phyloP scores from a whole-genome alignment of 2,113 vertebrate genomes.

The Turnix velox region DNA sequence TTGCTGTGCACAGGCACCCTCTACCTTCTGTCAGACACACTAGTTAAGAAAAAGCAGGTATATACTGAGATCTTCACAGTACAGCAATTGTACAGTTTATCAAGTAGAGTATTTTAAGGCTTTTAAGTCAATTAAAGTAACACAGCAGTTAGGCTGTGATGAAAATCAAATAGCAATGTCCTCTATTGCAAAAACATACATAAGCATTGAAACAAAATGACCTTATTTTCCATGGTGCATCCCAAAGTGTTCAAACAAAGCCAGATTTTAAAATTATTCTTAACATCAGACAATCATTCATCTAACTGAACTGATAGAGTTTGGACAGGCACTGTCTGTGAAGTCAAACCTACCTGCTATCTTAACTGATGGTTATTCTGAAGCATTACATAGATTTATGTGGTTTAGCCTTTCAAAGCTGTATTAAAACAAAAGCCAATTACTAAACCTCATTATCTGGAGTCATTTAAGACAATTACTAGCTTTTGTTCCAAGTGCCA shows the following conservation, averaged over 20 bases:
- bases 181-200: background rate
- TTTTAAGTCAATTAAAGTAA: background rate
- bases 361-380: background rate
- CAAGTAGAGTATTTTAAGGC: background rate
- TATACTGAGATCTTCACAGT: background rate
- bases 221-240: background rate
- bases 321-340: background rate
- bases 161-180: background rate
- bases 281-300: background rate
- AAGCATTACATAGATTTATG: constrained; percentile 9
- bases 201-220: background rate
- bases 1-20: background rate
- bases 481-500: constrained; percentile 31
- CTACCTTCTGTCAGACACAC: background rate
- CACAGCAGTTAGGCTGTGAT: background rate
- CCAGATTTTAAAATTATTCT: background rate
- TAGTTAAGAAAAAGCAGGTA: background rate
- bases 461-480: constrained; percentile 48
- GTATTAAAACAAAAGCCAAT: constrained; percentile 69
- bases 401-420: constrained; percentile 61
- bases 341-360: background rate
- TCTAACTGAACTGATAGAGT: background rate
- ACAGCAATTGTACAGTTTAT: background rate
- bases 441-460: constrained; percentile 61
- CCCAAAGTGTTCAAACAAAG: background rate